Evolutionary conservation across 2,113 vertebrate genomes (phyloP), one percentile per base, ranked within the genome.

Genomic region (Sturnus vulgaris): DNA sequence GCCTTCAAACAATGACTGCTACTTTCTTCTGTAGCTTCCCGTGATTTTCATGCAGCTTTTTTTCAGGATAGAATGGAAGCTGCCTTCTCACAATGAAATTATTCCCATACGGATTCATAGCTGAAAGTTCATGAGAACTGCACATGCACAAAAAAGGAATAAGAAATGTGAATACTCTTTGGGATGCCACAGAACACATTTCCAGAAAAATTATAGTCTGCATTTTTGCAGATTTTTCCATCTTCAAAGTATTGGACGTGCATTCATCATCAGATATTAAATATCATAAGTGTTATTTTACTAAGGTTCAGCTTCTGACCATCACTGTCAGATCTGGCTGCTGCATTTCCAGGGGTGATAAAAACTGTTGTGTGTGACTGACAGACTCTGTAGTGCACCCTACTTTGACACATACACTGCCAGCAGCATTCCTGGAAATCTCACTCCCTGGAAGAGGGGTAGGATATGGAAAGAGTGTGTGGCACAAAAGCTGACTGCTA

Each of bases 21-120:
- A 83, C 66, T 96, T 97, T 88, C 86, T 94, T 96, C 94, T 95
- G 55, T 60, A 92, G 80, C 37, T 79, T 91, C 96, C 86, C 40
- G 20, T 95, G 82, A 91, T 70, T 96, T 92, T 68, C 40, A 17
- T 47, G 65, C 72, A 92, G 89, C 21, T n/a, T 68, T 91, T 95
- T 93, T 86, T 93, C 80, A 76, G 81, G 88, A 86, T 42, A 95
- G 69, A 93, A 93, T 82, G 49, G 63, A 95, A 96, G 82, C 15
- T 11, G 8, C 31, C 83, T 86, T 83, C 65, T 93, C 60, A 89
- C 71, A 95, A 59, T 63, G 25, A 95, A 95, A 97, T 96, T 88
- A 86, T 92, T 97, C 92, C 92, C 96, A 97, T 96, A 93, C 17
- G 37, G 56, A 82, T 47, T 83, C 68, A 68, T 7, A 66, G 72